Percentiles rank a stretch among this genome's conserved stretches.
Evolutionary conservation across 2,888 invertebrate species (phyloP).

Genomic region (Dynastes maya): DNA sequence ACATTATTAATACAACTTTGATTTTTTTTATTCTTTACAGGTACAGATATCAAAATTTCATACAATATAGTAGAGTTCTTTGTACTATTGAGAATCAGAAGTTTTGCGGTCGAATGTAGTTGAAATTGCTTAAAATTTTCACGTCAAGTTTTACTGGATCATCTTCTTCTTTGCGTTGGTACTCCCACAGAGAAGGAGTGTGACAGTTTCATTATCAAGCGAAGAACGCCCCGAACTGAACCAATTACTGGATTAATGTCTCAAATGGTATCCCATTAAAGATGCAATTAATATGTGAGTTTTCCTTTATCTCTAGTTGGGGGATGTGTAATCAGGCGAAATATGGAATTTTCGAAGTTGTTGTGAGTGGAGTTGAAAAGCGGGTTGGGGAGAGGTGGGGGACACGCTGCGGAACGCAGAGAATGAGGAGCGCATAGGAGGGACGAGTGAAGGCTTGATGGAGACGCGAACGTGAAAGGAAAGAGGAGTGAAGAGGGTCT

Average conservation of each 20-base stretch:
- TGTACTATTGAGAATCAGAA: background rate
- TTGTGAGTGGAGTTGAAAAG: conserved; percentile 46
- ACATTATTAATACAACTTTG: too few species aligned
- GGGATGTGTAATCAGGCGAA: conserved; percentile 65
- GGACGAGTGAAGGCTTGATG: conserved; percentile 34
- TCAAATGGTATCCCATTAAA: conserved; percentile 65
- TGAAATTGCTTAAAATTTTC: background rate
- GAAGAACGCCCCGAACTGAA: conserved; percentile 56
- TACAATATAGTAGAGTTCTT: too few species aligned
- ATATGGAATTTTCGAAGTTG: conserved; percentile 59
- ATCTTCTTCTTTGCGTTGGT: conserved; percentile 40
- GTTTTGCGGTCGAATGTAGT: background rate
- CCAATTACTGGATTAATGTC: conserved; percentile 65
- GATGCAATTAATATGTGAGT: conserved; percentile 66
- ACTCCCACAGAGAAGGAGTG: conserved; percentile 51
- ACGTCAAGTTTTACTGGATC: conserved; percentile 30
- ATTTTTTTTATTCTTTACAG: too few species aligned
- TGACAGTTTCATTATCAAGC: conserved; percentile 62
- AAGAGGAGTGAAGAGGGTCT: conserved; percentile 61
- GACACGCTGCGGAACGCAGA: conserved; percentile 32
- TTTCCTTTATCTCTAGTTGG: conserved; percentile 63
- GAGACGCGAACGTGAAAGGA: conserved; percentile 51
- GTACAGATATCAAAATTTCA: too few species aligned
- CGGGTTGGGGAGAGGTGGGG: conserved; percentile 34
- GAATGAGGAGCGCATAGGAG: conserved; percentile 29